Base-by-base conservation (phyloP, 1,140 invertebrate genomes). In the Colletes gigas region DNA sequence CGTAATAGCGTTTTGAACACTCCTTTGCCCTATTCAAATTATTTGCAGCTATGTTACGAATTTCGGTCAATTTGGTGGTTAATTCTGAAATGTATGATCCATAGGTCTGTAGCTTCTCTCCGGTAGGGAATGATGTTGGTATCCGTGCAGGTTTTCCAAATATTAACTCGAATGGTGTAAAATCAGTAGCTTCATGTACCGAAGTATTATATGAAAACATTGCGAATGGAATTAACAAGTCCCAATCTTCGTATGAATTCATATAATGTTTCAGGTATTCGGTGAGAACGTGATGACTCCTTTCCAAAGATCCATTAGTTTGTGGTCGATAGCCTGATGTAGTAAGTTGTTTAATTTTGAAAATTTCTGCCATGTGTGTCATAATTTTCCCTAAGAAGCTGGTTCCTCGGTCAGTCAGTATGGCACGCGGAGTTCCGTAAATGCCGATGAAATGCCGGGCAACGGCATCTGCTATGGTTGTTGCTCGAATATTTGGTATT, bases 201-300 rank as follows among this genome's bases (percentile, higher is more conserved):
- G 59, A 60, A 1, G 59, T 60, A 60, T 60, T 60, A 9, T 60
- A 60, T 8, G 59, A 60, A 5, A 60, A 9, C 19, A 30, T 60
- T 15, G 59, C 59, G 9, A 60, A 60, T 30, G 59, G 19, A 9
- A 57, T n/a, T 15, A 4, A 57, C 4, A 57, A 17, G n/a, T 57
- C 55, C 55, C 55, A 57, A 17, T 57, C 55, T 57, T 57, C 55
- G n/a, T 57, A 15, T 7, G 55, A 57, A 17, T 57, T 17, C 55
- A 57, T 57, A 7, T 57, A 57, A n/a, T 57, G 55, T 57, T 57
- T 57, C 15, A 57, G n/a, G n/a, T 57, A 57, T 57, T 57, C 55
- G 4, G 17, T 57, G n/a, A 57, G 55, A 7, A 57, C 55, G 15
- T n/a, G 1, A 7, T 57, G 55, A 7, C 55, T 57, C n/a, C 55